phyloP scores from a whole-genome alignment of 2,888 invertebrate genomes.

The Phragmatobia fuliginosa region DNA sequence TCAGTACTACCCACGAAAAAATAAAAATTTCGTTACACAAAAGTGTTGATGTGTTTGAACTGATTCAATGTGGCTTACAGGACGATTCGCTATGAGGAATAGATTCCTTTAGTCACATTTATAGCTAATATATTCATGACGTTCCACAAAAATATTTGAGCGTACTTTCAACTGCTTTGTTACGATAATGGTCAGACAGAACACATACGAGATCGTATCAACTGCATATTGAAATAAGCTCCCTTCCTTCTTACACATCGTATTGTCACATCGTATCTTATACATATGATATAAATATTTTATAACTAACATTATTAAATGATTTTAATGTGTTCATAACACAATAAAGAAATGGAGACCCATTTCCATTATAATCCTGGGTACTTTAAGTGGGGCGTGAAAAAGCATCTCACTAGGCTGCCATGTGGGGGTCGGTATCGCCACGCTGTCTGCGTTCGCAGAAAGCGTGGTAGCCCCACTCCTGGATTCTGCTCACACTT shows the following conservation, averaged over 20 bases:
- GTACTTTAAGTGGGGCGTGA: no score
- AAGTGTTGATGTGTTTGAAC: slow-evolving; percentile 28
- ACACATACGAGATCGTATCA: slow-evolving; percentile 62
- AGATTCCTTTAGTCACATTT: slow-evolving; percentile 85
- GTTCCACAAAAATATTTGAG: slow-evolving; percentile 82
- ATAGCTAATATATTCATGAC: slow-evolving; percentile 87
- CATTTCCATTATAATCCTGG: no score
- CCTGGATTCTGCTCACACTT: no score
- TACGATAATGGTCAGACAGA: slow-evolving; percentile 66
- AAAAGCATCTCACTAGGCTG: no score
- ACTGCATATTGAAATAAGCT: slow-evolving; percentile 60
- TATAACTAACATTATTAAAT: not conserved
- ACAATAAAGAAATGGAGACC: no score
- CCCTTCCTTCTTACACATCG: slow-evolving; percentile 51
- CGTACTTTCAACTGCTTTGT: slow-evolving; percentile 73
- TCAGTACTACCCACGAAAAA: no score
- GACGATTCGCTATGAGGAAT: slow-evolving; percentile 71
- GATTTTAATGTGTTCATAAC: no score
- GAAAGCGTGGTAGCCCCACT: no score
- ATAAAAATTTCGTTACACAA: slow-evolving; percentile 6
- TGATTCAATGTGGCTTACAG: slow-evolving; percentile 23
- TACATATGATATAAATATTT: not conserved
- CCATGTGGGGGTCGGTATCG: no score
- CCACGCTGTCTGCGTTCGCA: no score
- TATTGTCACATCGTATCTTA: no score